Conservation (phyloP, 2,113 vertebrate species). For the Macquaria australasica region DNA sequence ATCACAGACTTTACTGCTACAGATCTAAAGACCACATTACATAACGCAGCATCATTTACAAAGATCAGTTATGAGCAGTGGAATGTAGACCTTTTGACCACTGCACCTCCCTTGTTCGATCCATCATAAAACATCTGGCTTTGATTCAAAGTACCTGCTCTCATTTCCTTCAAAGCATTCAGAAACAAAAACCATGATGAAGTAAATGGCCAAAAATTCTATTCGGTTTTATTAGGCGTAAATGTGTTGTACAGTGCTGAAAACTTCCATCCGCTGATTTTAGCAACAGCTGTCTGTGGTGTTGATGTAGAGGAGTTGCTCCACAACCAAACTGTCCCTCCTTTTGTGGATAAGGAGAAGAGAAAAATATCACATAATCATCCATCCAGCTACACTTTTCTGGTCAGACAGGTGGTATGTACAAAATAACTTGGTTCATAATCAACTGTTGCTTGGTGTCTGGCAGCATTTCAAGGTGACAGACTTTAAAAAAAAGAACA, state of each 20-base stretch:
- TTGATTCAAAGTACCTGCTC: conserved; percentile 28
- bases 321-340: not conserved
- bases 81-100: conserved; percentile 14
- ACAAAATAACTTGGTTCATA: not conserved
- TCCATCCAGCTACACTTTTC: not conserved
- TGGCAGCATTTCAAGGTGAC: conserved; percentile 28
- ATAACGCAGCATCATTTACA: conserved; percentile 19
- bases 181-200: not conserved
- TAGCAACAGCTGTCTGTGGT: conserved; percentile 25
- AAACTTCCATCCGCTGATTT: conserved; percentile 8
- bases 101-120: not conserved
- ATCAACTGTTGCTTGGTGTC: not conserved
- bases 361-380: conserved; percentile 20
- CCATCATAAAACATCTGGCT: conserved; percentile 5
- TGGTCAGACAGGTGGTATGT: not conserved
- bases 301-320: conserved; percentile 6
- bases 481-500: not conserved
- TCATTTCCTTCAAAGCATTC: not conserved
- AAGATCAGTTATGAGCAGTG: conserved; percentile 13
- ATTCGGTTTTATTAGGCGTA: conserved; percentile 20
- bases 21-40: conserved; percentile 5
- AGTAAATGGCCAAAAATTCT: not conserved
- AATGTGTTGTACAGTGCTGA: conserved; percentile 14
- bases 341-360: not conserved
- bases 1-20: not conserved